These are phyloP conservation scores for Mythimna pallens DNA, from an alignment of 2,888 invertebrate species.

Conservation along the genomic window DNA sequence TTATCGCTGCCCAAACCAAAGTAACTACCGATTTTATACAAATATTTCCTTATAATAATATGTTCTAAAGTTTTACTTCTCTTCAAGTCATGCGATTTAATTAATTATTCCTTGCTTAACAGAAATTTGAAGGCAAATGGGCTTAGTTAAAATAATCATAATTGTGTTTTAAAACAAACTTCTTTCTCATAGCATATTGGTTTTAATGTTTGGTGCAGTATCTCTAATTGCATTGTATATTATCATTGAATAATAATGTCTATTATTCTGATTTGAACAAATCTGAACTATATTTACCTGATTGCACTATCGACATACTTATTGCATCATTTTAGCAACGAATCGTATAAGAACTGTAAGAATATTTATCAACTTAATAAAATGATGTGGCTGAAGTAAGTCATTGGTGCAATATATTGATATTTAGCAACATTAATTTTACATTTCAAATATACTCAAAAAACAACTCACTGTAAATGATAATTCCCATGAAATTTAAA, in stretches of 20 bases:
- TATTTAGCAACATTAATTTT: constrained; percentile 77
- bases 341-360: not conserved
- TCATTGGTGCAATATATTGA: constrained; percentile 74
- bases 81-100: constrained; percentile 75
- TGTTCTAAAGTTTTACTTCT: constrained; percentile 68
- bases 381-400: constrained; percentile 71
- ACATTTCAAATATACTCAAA: constrained; percentile 87
- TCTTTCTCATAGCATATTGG: constrained; percentile 86
- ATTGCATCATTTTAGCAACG: constrained; percentile 33
- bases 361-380: not conserved
- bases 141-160: constrained; percentile 85
- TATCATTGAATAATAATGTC: constrained; percentile 86
- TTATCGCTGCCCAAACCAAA: constrained; percentile 80
- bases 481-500: constrained; percentile 78
- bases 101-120: constrained; percentile 80
- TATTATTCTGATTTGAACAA: constrained; percentile 79
- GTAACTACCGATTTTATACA: constrained; percentile 67
- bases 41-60: constrained; percentile 69
- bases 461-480: constrained; percentile 88
- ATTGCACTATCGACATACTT: constrained; percentile 81
- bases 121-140: constrained; percentile 85
- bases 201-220: constrained; percentile 90
- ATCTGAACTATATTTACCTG: constrained; percentile 74
- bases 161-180: constrained; percentile 81
- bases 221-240: constrained; percentile 90